These are phyloP conservation scores for Tachina grossa DNA, from an alignment of 2,888 invertebrate species.

Conservation along the genomic window DNA sequence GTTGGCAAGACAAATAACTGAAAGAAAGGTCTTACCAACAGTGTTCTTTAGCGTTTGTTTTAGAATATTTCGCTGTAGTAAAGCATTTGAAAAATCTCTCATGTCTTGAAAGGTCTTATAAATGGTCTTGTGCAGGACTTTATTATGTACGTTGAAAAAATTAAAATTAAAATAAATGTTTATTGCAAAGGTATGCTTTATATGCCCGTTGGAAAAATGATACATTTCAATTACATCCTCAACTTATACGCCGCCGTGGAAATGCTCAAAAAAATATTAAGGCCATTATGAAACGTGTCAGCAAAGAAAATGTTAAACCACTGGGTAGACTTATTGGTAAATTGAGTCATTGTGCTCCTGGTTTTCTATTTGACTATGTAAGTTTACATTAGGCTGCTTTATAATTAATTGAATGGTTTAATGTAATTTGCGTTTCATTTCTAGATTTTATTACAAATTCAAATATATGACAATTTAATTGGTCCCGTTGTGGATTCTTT, in stretches of 20 bases:
- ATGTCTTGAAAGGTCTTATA: too few species aligned
- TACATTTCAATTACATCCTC: conserved; percentile 90
- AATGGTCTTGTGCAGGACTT: too few species aligned
- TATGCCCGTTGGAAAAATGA: conserved; percentile 99
- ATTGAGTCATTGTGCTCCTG: conserved; percentile 97
- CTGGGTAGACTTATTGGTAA: conserved; percentile 98
- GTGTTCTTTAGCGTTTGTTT: too few species aligned
- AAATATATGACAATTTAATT: conserved; percentile 96
- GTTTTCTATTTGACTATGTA: conserved; percentile 97
- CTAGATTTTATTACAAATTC: conserved; percentile 90
- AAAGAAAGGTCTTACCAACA: too few species aligned
- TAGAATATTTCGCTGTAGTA: too few species aligned
- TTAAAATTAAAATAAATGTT: conserved; percentile 61
- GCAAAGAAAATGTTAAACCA: conserved; percentile 99
- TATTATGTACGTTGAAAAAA: too few species aligned
- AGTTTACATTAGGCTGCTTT: conserved; percentile 65
- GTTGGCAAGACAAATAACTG: too few species aligned
- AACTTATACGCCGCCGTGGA: conserved; percentile 91
- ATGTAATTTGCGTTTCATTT: conserved; percentile 63
- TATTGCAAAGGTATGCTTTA: conserved; percentile 87
- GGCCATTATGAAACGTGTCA: conserved; percentile 97
- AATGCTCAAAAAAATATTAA: conserved; percentile 95
- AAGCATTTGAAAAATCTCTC: too few species aligned
- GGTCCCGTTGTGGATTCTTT: conserved; percentile 98
- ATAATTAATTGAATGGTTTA: not conserved